These are phyloP conservation scores for Lepus oiostolus DNA, from an alignment of 2,797 vertebrate species.

Conservation along the genomic window DNA sequence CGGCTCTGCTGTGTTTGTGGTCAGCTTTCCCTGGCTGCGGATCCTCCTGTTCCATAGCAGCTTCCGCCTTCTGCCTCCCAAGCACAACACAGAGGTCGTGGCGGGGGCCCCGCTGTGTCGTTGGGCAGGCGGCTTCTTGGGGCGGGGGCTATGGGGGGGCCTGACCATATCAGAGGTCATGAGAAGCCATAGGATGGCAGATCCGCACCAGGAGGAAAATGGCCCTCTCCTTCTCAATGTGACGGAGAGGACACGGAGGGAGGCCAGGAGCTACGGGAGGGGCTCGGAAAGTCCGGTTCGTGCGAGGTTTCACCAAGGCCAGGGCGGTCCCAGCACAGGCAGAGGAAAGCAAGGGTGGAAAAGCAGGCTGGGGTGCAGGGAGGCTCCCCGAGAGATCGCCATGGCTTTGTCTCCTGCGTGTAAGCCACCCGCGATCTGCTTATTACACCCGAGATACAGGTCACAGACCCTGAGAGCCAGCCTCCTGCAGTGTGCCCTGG, in stretches of 20 bases:
- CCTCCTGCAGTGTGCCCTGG: background rate
- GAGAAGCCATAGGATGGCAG: background rate
- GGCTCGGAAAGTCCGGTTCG: background rate
- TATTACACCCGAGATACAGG: background rate
- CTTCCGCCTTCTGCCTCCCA: background rate
- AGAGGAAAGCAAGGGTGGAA: background rate
- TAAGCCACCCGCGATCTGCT: background rate
- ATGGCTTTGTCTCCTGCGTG: background rate
- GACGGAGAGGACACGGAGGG: background rate
- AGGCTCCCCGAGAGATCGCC: background rate
- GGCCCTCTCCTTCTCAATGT: background rate
- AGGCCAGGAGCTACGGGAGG: background rate
- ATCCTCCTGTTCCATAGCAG: background rate
- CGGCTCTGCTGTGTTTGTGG: slow-evolving; percentile 10
- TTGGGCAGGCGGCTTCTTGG: no score
- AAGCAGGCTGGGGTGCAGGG: background rate
- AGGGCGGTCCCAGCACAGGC: fast-evolving
- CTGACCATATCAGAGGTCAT: background rate
- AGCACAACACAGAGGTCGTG: slow-evolving; percentile 5
- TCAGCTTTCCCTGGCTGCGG: slow-evolving; percentile 1
- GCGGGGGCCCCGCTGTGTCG: background rate
- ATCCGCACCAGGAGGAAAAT: background rate
- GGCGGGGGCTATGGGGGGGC: background rate
- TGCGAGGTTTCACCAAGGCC: no score
- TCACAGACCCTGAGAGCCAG: background rate